These are phyloP conservation scores for Dolomedes plantarius DNA, from an alignment of 2,888 invertebrate species.

Conservation along the genomic window DNA sequence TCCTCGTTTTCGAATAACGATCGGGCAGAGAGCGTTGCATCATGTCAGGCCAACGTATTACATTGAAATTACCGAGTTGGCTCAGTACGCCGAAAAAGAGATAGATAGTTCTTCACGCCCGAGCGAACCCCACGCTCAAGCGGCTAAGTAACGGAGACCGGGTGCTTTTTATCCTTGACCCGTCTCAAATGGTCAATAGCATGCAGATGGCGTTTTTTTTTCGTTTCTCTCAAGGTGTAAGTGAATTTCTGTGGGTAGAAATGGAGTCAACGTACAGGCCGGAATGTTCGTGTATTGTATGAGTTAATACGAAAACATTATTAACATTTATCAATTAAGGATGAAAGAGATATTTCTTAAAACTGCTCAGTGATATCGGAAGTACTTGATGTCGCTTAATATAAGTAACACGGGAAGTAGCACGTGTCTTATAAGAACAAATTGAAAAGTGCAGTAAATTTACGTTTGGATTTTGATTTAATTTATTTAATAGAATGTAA, in stretches of 20 bases:
- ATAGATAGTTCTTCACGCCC: neutral
- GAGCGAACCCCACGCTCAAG: neutral
- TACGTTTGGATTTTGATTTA: no score
- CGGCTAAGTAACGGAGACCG: neutral
- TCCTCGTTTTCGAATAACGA: neutral
- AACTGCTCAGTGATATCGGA: no score
- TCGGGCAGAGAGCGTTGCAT: neutral
- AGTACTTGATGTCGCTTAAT: no score
- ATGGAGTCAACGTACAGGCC: slow-evolving; percentile 4
- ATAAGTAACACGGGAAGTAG: no score
- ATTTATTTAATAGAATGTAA: no score
- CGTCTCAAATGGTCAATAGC: neutral
- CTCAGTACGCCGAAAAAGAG: neutral
- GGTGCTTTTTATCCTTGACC: neutral
- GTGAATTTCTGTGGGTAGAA: slow-evolving; percentile 9
- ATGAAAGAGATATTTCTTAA: no score
- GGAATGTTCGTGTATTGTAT: no score
- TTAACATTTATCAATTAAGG: no score
- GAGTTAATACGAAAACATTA: no score
- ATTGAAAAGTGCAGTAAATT: no score
- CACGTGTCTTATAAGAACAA: no score
- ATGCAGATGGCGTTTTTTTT: neutral
- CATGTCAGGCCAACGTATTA: neutral
- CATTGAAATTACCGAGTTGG: neutral
- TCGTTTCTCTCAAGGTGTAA: neutral